Evolutionary conservation across 2,888 invertebrate genomes (phyloP), one percentile per base, ranked within the genome.

Genomic region (Poecilobothrus nobilitatus): DNA sequence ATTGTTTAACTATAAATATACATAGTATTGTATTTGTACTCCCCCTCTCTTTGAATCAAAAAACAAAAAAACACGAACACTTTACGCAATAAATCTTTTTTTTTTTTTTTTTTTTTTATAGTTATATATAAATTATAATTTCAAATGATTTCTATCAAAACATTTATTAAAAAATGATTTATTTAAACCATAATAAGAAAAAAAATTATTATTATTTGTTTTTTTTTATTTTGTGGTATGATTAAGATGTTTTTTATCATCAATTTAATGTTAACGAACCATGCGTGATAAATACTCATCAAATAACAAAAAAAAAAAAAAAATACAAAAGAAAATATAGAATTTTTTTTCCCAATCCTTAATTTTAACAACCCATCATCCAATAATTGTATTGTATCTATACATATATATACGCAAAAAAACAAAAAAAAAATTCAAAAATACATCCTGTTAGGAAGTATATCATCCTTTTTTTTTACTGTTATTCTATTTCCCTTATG

Each of bases 221-320:
- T 27, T 27, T 27, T 27, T 27, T 27, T 27, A 27, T 4, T 4
- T 27, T 27, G 53, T 53, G 53, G 53, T 53, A 53, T 53, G 53
- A 53, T 53, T 27, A 27, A 27, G 53, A 53, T 53, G 53, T 53
- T 27, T 27, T 27, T 27, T 5, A 27, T 53, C 53, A 53, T 53
- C 53, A 53, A 53, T 53, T 53, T 53, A 53, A 53, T 53, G 53
- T 53, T 53, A 53, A 53, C 53, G 53, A 53, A 53, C 53, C 53
- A 53, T 53, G 53, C 53, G 53, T 53, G 53, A 53, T 53, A 53
- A 53, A 53, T 53, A 53, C 53, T 53, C 53, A 53, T 53, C 53
- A 53, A 53, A 53, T 6, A 53, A 18, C 18, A n/a, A 9, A 53
- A 9, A 53, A 53, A 53, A 53, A 53, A 53, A 53, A 3, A 41